Base-by-base conservation (phyloP, 2,113 vertebrate species). In the Astur gentilis region DNA sequence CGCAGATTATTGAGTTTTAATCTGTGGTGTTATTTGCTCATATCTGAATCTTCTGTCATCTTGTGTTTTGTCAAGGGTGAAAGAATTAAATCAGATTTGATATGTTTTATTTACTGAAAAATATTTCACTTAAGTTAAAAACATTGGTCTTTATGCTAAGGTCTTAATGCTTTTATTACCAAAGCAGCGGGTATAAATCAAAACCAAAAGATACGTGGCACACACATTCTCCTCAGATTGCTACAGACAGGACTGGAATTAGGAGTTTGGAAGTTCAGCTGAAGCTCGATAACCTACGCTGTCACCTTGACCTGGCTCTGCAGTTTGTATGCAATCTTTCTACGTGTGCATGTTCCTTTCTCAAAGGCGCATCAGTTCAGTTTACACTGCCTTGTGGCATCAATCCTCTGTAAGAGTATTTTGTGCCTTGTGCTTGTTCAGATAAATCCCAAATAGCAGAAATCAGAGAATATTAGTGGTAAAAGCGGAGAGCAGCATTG, bases 301-400 rank as follows among this genome's bases (percentile, higher is more conserved):
- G 25, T 85, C 34, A 70, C 21, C 66, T 61, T 69, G 67, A 44
- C 54, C 27, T 1, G 3, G 22, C 58, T 83, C 42, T 72, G 27
- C 42, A 44, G 67, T 83, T 86, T 52, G 31, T 18, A 4, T 60
- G 34, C 54, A 64, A 0, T 45, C 20, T 76, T 73, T 40, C 44
- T 77, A 4, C 0, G 0, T 0, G 0, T 34, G 29, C 25, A 3
- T 0, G 0, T 70, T 78, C 32, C 38, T 89, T 91, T 85, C 36
- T 73, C 22, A 25, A 27, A 86, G 54, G 22, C 0, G 0, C 11
- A 21, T 57, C 31, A 13, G 44, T 90, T 81, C 38, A 18, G 11
- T 16, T 64, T 60, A 10, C 0, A 0, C 38, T 90, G 18, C 70
- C 27, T 16, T 47, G n/a, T 12, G 26, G 1, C 42, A 22, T 34